Percentiles rank a stretch among this genome's conserved stretches.
Conservation (phyloP, 2,113 vertebrate species). For the Elgaria multicarinata region DNA sequence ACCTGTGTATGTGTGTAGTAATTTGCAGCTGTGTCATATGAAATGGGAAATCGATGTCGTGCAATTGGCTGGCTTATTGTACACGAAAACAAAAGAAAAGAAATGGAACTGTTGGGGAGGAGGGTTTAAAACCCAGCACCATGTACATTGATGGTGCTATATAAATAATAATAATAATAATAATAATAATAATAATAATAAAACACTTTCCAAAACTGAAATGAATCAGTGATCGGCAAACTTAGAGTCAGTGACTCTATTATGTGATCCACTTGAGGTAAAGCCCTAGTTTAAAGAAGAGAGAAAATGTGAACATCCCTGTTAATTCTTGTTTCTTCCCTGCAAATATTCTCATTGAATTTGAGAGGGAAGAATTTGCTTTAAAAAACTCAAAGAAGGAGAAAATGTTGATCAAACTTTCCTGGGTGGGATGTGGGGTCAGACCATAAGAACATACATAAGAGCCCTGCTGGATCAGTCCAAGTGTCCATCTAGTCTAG, state of each 20-base stretch:
- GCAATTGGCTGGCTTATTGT: constrained; percentile 6
- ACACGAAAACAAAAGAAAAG: constrained; percentile 2
- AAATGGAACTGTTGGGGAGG: constrained; percentile 10
- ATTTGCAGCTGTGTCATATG: background rate
- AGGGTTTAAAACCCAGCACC: background rate
- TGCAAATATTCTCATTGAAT: background rate
- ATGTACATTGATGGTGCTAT: no score
- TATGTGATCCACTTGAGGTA: background rate
- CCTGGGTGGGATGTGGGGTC: background rate
- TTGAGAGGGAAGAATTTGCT: background rate
- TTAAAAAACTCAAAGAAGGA: background rate
- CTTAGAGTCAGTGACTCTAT: background rate
- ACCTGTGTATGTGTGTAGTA: background rate
- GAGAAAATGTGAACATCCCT: background rate
- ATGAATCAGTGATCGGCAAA: background rate
- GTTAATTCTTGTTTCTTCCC: background rate
- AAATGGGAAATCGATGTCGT: background rate
- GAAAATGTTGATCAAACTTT: background rate
- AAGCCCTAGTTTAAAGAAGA: background rate
- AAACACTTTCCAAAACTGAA: constrained; percentile 10
- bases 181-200: no score
- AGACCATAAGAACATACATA: no score
- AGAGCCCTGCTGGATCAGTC: no score
- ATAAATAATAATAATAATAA: no score
- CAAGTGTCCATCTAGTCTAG: no score